Evolutionary conservation across 2,113 vertebrate species (phyloP).

Genomic region (Oceanodroma tethys): DNA sequence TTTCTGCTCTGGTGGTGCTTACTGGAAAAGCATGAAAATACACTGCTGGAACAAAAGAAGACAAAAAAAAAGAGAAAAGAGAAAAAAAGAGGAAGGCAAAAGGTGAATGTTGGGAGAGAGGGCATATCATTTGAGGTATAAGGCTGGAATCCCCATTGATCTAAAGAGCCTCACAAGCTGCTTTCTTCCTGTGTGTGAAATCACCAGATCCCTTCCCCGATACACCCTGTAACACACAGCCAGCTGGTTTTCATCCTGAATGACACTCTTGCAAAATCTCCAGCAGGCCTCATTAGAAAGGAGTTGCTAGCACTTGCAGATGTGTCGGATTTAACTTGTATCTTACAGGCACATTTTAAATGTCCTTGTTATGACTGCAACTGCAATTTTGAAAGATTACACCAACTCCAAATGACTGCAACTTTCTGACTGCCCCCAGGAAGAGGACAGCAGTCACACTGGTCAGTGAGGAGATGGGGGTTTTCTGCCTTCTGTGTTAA

Average conservation of each 20-base stretch:
- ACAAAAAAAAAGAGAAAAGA: not conserved
- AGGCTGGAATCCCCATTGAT: not conserved
- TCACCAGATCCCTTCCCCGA: not conserved
- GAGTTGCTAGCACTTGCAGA: not conserved
- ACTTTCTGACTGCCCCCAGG: not conserved
- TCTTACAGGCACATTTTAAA: not conserved
- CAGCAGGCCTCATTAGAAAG: conserved; percentile 30
- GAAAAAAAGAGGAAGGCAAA: not conserved
- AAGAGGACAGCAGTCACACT: not conserved
- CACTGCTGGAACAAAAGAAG: not conserved
- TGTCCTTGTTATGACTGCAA: not conserved
- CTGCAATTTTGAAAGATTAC: not conserved
- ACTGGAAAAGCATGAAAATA: not conserved
- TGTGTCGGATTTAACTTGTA: not conserved
- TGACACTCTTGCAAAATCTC: not conserved
- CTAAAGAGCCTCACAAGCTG: not conserved
- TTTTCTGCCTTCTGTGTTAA: conserved; percentile 65
- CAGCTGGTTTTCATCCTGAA: not conserved
- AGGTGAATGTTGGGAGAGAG: not conserved
- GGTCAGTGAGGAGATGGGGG: not conserved
- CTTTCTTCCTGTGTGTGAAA: not conserved
- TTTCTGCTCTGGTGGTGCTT: not conserved
- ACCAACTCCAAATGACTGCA: conserved; percentile 7
- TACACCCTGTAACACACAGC: not conserved
- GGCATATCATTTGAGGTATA: not conserved